These are phyloP conservation scores for Chiloscyllium punctatum DNA, from an alignment of 2,797 vertebrate genomes.

Conservation along the genomic window DNA sequence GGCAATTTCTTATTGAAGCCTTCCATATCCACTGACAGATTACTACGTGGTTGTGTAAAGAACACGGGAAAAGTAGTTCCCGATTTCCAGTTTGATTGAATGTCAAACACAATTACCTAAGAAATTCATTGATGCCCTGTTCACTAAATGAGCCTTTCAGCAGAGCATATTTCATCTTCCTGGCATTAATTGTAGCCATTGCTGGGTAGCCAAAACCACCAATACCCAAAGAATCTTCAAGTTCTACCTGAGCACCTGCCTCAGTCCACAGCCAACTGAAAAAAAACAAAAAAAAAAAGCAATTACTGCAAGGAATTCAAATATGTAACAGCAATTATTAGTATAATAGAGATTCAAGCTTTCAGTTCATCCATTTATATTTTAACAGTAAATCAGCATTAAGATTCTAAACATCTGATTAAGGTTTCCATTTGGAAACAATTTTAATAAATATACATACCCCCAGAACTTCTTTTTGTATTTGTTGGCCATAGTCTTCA, in stretches of 20 bases:
- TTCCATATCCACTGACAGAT: neutral
- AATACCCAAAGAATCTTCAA: constrained; percentile 82
- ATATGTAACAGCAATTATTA: neutral
- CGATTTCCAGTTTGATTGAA: neutral
- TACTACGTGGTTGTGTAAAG: neutral
- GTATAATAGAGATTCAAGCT: neutral
- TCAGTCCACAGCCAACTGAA: constrained; percentile 92
- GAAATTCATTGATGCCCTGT: constrained; percentile 92
- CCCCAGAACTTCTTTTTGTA: constrained; percentile 99
- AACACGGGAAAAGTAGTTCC: neutral
- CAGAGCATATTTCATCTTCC: constrained; percentile 96
- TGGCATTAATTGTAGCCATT: constrained; percentile 89
- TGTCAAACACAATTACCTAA: constrained; percentile 65
- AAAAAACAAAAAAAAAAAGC: neutral
- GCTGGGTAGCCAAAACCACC: constrained; percentile 96
- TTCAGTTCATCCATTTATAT: neutral
- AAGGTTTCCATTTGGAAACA: neutral
- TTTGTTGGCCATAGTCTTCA: constrained; percentile 86
- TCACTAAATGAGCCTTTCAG: constrained; percentile 95
- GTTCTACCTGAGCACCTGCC: constrained; percentile 79
- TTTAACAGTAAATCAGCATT: neutral
- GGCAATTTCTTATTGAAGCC: neutral
- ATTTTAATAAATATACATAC: constrained; percentile 59
- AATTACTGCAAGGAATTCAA: neutral
- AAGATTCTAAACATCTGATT: neutral